Percentiles rank a stretch among this genome's conserved stretches.
phyloP scores from a whole-genome alignment of 2,113 vertebrate species.

The Cyrtonyx montezumae region DNA sequence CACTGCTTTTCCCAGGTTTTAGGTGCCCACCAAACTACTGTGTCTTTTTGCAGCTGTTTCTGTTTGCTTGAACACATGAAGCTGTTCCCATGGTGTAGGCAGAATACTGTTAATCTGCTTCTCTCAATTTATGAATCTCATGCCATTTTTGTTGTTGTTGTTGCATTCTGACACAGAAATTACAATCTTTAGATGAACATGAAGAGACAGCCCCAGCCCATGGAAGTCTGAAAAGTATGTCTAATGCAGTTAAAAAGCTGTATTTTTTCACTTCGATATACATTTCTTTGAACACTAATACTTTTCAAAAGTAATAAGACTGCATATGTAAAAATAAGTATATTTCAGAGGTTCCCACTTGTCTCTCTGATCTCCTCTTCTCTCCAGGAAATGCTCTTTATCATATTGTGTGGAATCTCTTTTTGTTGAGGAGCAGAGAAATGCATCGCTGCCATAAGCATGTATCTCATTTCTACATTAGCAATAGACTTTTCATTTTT shows the following conservation, averaged over 20 bases:
- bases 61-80: not conserved
- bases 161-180: not conserved
- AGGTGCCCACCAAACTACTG: not conserved
- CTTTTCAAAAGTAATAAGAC: not conserved
- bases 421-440: not conserved
- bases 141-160: not conserved
- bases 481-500: not conserved
- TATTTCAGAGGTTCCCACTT: not conserved
- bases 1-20: not conserved
- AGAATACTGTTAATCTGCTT: not conserved
- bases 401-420: not conserved
- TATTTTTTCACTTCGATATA: not conserved
- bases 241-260: not conserved
- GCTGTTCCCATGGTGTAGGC: not conserved
- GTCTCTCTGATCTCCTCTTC: not conserved
- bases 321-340: not conserved
- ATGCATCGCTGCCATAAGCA: fast-evolving
- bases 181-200: not conserved
- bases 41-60: not conserved
- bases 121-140: not conserved
- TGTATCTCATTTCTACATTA: not conserved
- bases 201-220: not conserved
- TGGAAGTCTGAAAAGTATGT: not conserved
- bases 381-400: not conserved
- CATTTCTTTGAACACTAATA: not conserved